phyloP scores from a whole-genome alignment of 2,888 invertebrate species.

The Drosophila dives region DNA sequence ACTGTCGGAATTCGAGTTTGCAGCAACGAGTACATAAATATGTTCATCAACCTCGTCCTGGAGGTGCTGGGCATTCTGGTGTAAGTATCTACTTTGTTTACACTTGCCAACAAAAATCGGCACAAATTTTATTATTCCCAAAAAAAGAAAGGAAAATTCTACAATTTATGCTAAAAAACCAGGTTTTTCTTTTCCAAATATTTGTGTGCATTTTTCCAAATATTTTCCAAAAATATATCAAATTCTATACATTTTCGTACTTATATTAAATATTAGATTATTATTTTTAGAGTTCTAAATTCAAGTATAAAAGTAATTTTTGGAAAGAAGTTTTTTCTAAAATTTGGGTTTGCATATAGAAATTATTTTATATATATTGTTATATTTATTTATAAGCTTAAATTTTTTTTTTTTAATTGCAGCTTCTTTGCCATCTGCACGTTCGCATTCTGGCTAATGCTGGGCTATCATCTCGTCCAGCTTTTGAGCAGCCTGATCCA shows the following conservation, averaged over 20 bases:
- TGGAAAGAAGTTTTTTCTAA: not conserved
- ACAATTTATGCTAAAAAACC: not conserved
- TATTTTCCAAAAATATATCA: not conserved
- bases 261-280: not conserved
- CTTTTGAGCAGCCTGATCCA: constrained; percentile 54
- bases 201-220: too few species aligned
- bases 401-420: constrained; percentile 3
- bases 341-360: too few species aligned
- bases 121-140: too few species aligned
- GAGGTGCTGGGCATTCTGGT: constrained; percentile 53
- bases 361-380: too few species aligned
- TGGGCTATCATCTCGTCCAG: constrained; percentile 57
- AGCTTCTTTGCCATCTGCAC: constrained; percentile 74
- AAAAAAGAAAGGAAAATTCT: not conserved
- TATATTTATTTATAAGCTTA: too few species aligned
- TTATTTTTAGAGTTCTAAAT: too few species aligned
- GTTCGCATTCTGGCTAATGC: constrained; percentile 72
- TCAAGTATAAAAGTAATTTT: not conserved
- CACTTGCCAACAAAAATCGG: not conserved
- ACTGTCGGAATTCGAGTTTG: constrained; percentile 25
- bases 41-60: constrained; percentile 48
- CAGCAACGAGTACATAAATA: constrained; percentile 45
- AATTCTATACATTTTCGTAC: not conserved
- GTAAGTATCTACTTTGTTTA: constrained; percentile 43
- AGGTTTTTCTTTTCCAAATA: too few species aligned